These are phyloP conservation scores for Oreonectes daqikongensis DNA, from an alignment of 2,797 vertebrate genomes.

Conservation along the genomic window DNA sequence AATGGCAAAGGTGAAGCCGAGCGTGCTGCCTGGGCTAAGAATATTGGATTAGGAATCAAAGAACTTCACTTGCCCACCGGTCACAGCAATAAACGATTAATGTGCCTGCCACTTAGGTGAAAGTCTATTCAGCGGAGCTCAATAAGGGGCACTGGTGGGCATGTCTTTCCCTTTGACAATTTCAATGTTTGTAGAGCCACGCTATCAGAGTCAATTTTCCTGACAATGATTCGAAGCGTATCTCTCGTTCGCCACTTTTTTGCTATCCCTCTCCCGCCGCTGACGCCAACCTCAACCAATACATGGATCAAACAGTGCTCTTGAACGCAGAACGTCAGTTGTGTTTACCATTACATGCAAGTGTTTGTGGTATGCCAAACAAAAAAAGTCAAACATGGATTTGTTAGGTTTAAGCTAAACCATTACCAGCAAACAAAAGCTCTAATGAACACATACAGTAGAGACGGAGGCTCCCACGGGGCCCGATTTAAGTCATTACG, in stretches of 20 bases:
- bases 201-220: constrained; percentile 46
- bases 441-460: constrained; percentile 59
- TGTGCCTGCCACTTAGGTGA: constrained; percentile 41
- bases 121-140: constrained; percentile 45
- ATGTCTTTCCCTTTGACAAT: constrained; percentile 32
- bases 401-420: constrained; percentile 70
- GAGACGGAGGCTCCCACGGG: constrained; percentile 42
- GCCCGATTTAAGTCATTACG: constrained; percentile 49
- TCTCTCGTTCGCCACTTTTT: constrained; percentile 31
- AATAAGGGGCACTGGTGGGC: constrained; percentile 33
- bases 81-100: constrained; percentile 33
- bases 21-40: constrained; percentile 41
- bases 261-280: constrained; percentile 21
- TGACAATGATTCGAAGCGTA: constrained; percentile 14
- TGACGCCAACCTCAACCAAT: constrained; percentile 19
- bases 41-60: constrained; percentile 53
- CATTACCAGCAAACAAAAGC: constrained; percentile 69
- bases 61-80: constrained; percentile 39
- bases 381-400: constrained; percentile 42
- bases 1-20: constrained; percentile 52
- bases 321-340: constrained; percentile 21
- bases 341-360: constrained; percentile 21
- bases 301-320: constrained; percentile 49
- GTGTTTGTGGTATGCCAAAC: constrained; percentile 15
- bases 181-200: constrained; percentile 12